Evolutionary conservation across 2,888 invertebrate species (phyloP).

Genomic region (Eristalinus sepulchralis): DNA sequence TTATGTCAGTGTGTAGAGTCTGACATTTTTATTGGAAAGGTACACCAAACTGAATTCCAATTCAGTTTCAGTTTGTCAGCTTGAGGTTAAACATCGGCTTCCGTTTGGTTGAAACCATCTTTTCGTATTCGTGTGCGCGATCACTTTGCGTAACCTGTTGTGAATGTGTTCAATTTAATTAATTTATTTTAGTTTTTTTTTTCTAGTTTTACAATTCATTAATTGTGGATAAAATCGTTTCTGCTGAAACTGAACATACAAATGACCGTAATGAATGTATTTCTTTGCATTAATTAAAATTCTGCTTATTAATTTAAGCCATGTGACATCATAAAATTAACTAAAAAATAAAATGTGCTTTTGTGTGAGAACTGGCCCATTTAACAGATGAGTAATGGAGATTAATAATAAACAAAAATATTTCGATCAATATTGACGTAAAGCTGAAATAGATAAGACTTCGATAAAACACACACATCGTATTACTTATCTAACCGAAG

Average conservation of each 20-base stretch:
- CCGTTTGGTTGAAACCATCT: constrained; percentile 36
- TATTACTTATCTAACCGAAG: not conserved
- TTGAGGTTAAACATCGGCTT: constrained; percentile 67
- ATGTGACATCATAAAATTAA: constrained; percentile 13
- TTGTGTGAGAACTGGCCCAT: constrained; percentile 28
- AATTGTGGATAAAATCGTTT: constrained; percentile 17
- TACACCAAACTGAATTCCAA: constrained; percentile 65
- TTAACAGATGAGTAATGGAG: constrained; percentile 41
- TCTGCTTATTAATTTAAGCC: too few relatives aligned
- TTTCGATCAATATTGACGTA: constrained; percentile 52
- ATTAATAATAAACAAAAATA: constrained; percentile 23
- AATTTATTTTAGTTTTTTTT: not conserved
- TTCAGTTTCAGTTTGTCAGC: constrained; percentile 70
- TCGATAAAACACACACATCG: constrained; percentile 42
- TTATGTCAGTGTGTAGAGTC: constrained; percentile 45
- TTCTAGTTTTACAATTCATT: not conserved
- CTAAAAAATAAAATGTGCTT: not conserved
- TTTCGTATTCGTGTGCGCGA: not conserved
- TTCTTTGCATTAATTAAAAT: not conserved
- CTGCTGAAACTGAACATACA: constrained; percentile 32
- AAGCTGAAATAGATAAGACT: constrained; percentile 35
- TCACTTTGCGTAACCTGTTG: constrained; percentile 46
- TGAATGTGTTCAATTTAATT: constrained; percentile 20
- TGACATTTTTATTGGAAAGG: constrained; percentile 67
- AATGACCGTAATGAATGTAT: constrained; percentile 34